Percentiles rank a stretch among this genome's conserved stretches.
These are phyloP conservation scores for Caenorhabditis plicata DNA, from an alignment of 2,888 invertebrate species.

Conservation along the genomic window DNA sequence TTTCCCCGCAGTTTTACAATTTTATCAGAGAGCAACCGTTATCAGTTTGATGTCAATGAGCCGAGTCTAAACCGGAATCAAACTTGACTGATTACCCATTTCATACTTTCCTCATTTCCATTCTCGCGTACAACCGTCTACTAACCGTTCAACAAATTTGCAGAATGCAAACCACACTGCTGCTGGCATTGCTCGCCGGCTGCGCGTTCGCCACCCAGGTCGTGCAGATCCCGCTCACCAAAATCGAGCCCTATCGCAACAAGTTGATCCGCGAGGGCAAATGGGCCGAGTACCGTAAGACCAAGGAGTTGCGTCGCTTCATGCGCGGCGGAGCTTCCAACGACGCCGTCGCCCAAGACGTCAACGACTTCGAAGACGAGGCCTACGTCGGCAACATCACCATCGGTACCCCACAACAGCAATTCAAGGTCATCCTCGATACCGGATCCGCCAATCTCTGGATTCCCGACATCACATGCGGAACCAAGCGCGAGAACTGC, in stretches of 20 bases:
- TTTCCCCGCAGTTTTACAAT: too few species aligned
- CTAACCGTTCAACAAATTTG: slow-evolving; percentile 2
- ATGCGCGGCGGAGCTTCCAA: slow-evolving; percentile 8
- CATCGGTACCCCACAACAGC: slow-evolving; percentile 70
- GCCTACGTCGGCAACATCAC: slow-evolving; percentile 69
- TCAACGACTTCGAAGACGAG: slow-evolving; percentile 45
- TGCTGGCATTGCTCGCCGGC: slow-evolving; percentile 29
- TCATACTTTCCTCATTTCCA: slow-evolving; percentile 2
- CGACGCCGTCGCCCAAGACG: slow-evolving; percentile 17
- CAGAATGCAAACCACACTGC: slow-evolving; percentile 23
- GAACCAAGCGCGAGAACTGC: slow-evolving; percentile 28
- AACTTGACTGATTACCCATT: slow-evolving; percentile 26
- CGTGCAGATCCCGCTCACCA: slow-evolving; percentile 34
- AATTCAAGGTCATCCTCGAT: slow-evolving; percentile 45
- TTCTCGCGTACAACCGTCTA: too few species aligned
- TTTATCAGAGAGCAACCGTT: too few species aligned
- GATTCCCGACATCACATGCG: slow-evolving; percentile 49
- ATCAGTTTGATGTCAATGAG: too few species aligned
- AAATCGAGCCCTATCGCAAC: slow-evolving; percentile 29
- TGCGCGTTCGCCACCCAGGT: slow-evolving; percentile 23
- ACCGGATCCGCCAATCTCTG: slow-evolving; percentile 50
- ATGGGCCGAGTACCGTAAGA: slow-evolving; percentile 26
- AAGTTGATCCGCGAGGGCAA: slow-evolving; percentile 34
- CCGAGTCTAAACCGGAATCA: too few species aligned
- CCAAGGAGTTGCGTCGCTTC: slow-evolving; percentile 20